Percentiles rank a stretch among this genome's conserved stretches.
These are phyloP conservation scores for Enteromius fasciolatus DNA, from an alignment of 2,797 vertebrate genomes.

Conservation along the genomic window DNA sequence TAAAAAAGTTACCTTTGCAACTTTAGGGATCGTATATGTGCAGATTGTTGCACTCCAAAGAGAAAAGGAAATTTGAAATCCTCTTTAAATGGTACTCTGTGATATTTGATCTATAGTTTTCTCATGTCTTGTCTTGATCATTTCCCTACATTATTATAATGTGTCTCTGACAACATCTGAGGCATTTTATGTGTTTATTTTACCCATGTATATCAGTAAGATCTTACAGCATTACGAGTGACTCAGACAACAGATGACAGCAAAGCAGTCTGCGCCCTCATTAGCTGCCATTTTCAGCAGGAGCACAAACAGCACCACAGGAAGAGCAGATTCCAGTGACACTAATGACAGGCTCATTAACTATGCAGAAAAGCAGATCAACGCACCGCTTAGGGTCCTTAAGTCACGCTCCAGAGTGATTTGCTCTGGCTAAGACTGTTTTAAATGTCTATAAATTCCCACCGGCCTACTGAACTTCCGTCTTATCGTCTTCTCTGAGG, in stretches of 20 bases:
- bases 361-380: constrained; percentile 69
- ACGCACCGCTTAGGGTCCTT: constrained; percentile 61
- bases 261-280: constrained; percentile 42
- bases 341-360: constrained; percentile 72
- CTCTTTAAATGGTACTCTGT: background rate
- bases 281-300: constrained; percentile 25
- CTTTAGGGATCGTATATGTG: no score
- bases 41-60: no score
- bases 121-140: background rate
- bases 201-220: background rate
- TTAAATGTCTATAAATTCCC: constrained; percentile 73
- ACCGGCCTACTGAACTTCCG: constrained; percentile 59
- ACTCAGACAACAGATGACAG: background rate
- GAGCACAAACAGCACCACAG: constrained; percentile 44
- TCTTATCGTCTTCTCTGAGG: constrained; percentile 70
- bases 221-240: background rate
- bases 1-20: no score
- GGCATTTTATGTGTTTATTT: background rate
- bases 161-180: background rate
- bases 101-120: background rate
- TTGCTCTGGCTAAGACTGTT: constrained; percentile 69
- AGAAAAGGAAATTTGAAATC: no score
- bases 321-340: constrained; percentile 52
- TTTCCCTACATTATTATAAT: background rate
- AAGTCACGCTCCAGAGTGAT: constrained; percentile 68